Percentiles rank a stretch among this genome's conserved stretches.
Conservation (phyloP, 2,113 vertebrate species). For the Petrocephalus microphthalmus region DNA sequence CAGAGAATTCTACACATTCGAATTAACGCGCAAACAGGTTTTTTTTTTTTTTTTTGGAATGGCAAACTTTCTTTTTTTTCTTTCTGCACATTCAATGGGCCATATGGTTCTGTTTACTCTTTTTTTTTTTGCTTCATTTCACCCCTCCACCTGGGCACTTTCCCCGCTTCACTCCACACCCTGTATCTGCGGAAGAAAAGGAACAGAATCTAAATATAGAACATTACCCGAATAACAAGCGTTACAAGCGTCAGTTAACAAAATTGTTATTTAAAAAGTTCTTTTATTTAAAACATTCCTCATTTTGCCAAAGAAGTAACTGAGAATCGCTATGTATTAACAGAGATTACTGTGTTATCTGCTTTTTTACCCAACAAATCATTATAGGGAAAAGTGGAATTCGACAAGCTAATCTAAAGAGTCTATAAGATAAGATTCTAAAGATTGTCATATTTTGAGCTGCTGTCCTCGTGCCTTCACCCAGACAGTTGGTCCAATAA, state of each 20-base stretch:
- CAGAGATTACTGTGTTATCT: not conserved
- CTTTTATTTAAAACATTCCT: not conserved
- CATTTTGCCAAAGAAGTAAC: not conserved
- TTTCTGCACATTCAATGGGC: not conserved
- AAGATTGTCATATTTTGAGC: not conserved
- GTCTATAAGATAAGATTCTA: too few relatives aligned
- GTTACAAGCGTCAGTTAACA: too few relatives aligned
- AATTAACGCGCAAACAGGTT: not conserved
- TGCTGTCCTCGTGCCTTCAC: not conserved
- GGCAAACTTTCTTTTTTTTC: not conserved
- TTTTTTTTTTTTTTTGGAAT: not conserved
- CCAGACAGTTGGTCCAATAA: not conserved
- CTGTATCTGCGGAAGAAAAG: not conserved
- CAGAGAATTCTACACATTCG: not conserved
- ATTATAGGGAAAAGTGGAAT: not conserved
- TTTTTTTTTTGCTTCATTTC: not conserved
- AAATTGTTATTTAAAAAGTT: not conserved
- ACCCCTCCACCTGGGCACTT: not conserved
- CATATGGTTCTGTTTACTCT: constrained; percentile 22
- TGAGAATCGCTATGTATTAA: not conserved
- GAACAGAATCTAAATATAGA: not conserved
- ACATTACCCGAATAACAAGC: not conserved
- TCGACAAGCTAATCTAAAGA: not conserved
- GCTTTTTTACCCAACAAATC: not conserved
- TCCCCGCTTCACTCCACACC: not conserved